A percentile compares a stretch with the other conserved stretches of the same genome.
Conservation (phyloP, 2,888 invertebrate species). For the Ypsolopha sequella region DNA sequence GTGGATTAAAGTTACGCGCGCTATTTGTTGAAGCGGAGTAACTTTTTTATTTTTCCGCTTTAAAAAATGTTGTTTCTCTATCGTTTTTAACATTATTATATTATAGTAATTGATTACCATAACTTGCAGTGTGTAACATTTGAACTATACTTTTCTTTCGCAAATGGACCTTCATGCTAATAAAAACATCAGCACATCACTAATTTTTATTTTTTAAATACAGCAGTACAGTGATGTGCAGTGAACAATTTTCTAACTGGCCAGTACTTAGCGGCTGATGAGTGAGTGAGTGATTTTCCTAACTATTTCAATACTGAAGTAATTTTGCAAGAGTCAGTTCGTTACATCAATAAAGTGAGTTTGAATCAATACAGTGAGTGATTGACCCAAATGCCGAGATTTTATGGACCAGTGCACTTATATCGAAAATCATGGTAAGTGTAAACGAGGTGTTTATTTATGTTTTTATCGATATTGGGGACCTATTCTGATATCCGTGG, state of each 20-base stretch:
- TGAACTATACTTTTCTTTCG: too few relatives aligned
- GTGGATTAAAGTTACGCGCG: too few relatives aligned
- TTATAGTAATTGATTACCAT: too few relatives aligned
- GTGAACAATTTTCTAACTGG: not conserved
- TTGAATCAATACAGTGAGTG: conserved; percentile 3
- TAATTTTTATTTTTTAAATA: not conserved
- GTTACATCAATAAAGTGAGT: too few relatives aligned
- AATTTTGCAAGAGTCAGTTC: not conserved
- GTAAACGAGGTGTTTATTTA: conserved; percentile 18
- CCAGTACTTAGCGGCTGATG: not conserved
- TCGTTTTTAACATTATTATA: too few relatives aligned
- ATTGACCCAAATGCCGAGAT: conserved; percentile 40
- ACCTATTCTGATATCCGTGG: not conserved
- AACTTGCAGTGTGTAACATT: too few relatives aligned
- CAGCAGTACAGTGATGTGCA: not conserved
- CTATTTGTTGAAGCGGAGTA: too few relatives aligned
- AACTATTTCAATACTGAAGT: too few relatives aligned
- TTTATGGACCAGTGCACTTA: conserved; percentile 54
- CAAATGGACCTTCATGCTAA: too few relatives aligned
- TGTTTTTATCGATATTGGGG: not conserved
- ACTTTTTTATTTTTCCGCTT: too few relatives aligned
- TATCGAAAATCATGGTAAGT: conserved; percentile 46
- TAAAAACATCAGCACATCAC: too few relatives aligned
- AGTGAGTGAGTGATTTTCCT: not conserved
- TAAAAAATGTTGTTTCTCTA: too few relatives aligned